Conservation (phyloP, 2,888 invertebrate species). For the Pristionchus entomophagus region DNA sequence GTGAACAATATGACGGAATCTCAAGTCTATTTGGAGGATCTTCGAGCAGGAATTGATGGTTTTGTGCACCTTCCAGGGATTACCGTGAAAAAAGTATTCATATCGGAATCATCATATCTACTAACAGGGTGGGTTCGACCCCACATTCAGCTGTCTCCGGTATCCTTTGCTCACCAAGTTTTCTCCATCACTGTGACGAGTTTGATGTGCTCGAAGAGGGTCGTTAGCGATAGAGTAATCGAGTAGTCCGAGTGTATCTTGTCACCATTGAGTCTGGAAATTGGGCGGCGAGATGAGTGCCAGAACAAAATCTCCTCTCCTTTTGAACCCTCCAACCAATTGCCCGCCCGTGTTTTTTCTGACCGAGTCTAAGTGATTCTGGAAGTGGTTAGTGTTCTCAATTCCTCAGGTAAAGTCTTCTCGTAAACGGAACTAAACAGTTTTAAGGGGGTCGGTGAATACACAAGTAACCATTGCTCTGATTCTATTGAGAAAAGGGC, state of each 20-base stretch:
- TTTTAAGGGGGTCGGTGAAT: too few relatives aligned
- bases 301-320: not conserved
- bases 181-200: slow-evolving; percentile 15
- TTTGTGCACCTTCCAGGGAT: not conserved
- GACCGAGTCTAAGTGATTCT: not conserved
- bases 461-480: too few relatives aligned
- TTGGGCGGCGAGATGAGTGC: too few relatives aligned
- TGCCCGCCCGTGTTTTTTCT: not conserved
- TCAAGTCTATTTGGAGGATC: too few relatives aligned
- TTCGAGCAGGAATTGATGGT: too few relatives aligned
- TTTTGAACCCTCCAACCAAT: not conserved
- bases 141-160: not conserved
- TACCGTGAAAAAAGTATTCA: not conserved
- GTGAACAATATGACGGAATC: too few relatives aligned
- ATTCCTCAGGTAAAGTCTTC: not conserved
- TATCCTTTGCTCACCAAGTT: slow-evolving; percentile 12
- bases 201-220: slow-evolving; percentile 41
- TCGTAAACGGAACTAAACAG: slow-evolving; percentile 17
- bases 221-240: slow-evolving; percentile 43
- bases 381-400: not conserved
- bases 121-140: too few relatives aligned
- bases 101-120: too few relatives aligned
- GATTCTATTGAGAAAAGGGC: too few relatives aligned
- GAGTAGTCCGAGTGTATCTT: slow-evolving; percentile 37
- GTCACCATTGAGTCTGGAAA: slow-evolving; percentile 39